Evolutionary conservation across 2,113 vertebrate species (phyloP).

Genomic region (Semnornis frantzii): DNA sequence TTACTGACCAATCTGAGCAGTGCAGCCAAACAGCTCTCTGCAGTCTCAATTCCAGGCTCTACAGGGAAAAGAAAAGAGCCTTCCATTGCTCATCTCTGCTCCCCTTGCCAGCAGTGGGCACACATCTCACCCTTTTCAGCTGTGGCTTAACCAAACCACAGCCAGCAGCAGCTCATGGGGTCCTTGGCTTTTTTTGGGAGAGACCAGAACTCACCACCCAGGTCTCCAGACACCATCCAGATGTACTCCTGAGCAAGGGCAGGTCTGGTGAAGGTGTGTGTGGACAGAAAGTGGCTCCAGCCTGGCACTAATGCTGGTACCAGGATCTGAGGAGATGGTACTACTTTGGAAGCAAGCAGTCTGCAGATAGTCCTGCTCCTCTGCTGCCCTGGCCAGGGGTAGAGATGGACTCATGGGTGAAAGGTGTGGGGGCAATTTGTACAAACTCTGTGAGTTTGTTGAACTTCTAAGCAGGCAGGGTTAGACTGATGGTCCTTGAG

Average conservation of each 20-base stretch:
- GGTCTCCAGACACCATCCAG: not conserved
- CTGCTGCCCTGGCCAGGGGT: fast-evolving
- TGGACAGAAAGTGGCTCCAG: not conserved
- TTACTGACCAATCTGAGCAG: not conserved
- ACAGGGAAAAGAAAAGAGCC: too few relatives aligned
- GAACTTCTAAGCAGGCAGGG: not conserved
- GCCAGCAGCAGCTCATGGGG: fast-evolving
- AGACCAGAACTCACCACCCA: not conserved
- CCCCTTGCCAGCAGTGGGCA: not conserved
- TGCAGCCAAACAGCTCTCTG: not conserved
- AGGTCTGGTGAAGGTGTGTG: fast-evolving
- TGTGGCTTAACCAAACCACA: not conserved
- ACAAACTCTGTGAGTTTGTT: not conserved
- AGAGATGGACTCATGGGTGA: not conserved
- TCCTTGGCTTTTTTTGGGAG: not conserved
- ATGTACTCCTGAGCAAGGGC: not conserved
- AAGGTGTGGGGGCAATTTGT: not conserved
- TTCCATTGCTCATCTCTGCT: not conserved
- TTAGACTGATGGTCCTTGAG: not conserved
- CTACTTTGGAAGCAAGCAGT: not conserved
- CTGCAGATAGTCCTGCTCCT: not conserved
- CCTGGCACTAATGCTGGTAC: too few relatives aligned
- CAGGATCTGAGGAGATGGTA: not conserved
- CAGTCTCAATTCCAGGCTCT: too few relatives aligned
- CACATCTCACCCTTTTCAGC: not conserved